Base-by-base conservation (phyloP, 2,797 vertebrate species). In the Halcyon leucocephala region DNA sequence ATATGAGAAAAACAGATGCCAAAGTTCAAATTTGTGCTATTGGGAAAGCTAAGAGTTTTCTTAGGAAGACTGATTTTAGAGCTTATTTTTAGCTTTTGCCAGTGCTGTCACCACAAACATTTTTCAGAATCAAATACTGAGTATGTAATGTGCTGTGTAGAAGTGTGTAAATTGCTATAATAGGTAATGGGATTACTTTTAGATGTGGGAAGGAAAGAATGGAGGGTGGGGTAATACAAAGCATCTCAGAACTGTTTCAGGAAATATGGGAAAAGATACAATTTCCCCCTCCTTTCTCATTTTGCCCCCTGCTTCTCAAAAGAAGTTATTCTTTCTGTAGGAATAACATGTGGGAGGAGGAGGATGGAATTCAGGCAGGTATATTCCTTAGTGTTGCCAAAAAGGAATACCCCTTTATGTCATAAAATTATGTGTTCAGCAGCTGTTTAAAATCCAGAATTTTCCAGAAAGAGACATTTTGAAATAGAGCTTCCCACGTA, bases 1-100 rank as follows among this genome's bases (percentile, higher is more conserved):
- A 67, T 85, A 86, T 64, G 72, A 92, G 65, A 48, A 85, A 91
- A 93, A 83, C 82, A 93, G 88, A 92, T 89, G 87, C 69, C 65
- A 74, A 79, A 83, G 46, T 67, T 94, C 76, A 61, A 37, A 83
- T 84, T 54, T 29, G 29, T 48, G 29, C 82, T 80, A 25, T 92
- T 85, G 81, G 54, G 52, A 89, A 89, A 90, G 81, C 81, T 74
- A 51, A 60, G 57, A 42, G 33, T 29, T 74, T 92, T 74, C n/a
- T 77, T 54, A 60, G 73, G 66, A 89, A 69, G 42, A 26, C 57
- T 73, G 15, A 71, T 69, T 95, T 79, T 85, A 9, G 60, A 46
- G 29, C 71, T 78, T 44, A 33, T 84, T 85, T 93, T 89, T 76
- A 41, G 21, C 42, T 91, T 76, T 79, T 55, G 24, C 41, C 52